Evolutionary conservation across 1,140 invertebrate genomes (phyloP).

Genomic region (Cherax quadricarinatus): DNA sequence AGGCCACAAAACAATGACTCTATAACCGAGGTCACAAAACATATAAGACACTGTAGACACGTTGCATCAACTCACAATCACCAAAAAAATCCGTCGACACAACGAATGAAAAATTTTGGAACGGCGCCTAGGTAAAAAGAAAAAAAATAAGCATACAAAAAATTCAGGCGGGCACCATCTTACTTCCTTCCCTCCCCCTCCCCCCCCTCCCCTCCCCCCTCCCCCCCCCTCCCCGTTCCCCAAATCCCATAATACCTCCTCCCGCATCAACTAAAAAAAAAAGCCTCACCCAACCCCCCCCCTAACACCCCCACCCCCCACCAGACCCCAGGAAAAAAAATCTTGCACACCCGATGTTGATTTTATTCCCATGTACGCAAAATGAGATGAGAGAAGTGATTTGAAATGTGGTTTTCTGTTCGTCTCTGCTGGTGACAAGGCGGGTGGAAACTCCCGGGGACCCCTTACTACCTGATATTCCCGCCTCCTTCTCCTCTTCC

Average conservation of each 20-base stretch:
- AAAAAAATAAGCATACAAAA: neutral
- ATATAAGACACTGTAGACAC: too few relatives aligned
- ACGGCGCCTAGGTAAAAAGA: neutral
- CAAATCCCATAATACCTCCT: too few relatives aligned
- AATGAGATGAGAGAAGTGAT: constrained; percentile 54
- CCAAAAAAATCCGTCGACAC: neutral
- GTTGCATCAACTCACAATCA: too few relatives aligned
- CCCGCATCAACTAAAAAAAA: too few relatives aligned
- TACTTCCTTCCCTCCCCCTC: too few relatives aligned
- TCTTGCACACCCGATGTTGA: constrained; percentile 46
- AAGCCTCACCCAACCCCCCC: too few relatives aligned
- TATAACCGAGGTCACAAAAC: too few relatives aligned
- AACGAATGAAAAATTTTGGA: neutral
- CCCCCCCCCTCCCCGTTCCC: too few relatives aligned
- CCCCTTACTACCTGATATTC: too few relatives aligned
- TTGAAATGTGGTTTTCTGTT: constrained; percentile 50
- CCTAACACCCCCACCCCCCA: too few relatives aligned
- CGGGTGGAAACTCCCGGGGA: neutral
- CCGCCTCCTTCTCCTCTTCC: neutral
- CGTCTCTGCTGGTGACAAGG: constrained; percentile 5
- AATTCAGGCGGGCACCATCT: neutral
- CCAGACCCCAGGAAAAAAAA: neutral
- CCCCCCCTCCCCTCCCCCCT: too few relatives aligned
- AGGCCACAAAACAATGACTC: too few relatives aligned
- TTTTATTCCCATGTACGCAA: constrained; percentile 31